Base-by-base conservation (phyloP, 2,797 vertebrate genomes). In the Enteromius treurensis region DNA sequence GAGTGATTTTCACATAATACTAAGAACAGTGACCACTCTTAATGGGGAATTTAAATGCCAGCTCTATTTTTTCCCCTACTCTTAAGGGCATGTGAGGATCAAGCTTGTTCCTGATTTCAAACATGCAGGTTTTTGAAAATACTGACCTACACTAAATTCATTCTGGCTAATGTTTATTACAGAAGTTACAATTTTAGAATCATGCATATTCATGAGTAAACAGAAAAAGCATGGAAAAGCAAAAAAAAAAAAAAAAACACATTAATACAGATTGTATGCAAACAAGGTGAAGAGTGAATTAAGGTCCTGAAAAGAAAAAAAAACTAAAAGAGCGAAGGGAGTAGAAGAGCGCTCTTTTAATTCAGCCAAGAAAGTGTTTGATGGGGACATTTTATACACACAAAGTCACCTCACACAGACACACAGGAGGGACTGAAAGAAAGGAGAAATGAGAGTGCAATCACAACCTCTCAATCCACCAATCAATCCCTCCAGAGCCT, bases 401-500 rank as follows among this genome's bases (percentile, higher is more conserved):
- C 64, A 55, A 40, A 58, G 75, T 40, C 42, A 40, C 65, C 37
- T 73, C 58, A 69, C 23, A 85, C 17, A 81, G 26, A 82, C 23
- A 60, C 51, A 29, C 34, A 1, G 9, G 29, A 73, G 26, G n/a
- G 17, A 40, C n/a, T 32, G 42, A 67, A 55, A 55, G n/a, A 55
- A 68, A 55, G 26, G 53, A 11, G 47, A 68, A 69, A 55, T 45
- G 26, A 84, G 29, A 75, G 62, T 5, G 29, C 73, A 84, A 69
- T 64, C 71, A 71, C 58, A 49, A 75, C 37, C 81, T 74, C 62
- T 67, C 65, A 70, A 80, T 81, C 77, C 47, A 34, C 21, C 85
- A 84, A 76, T 87, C 83, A 87, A 60, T 86, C 82, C 71, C 32
- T 79, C 68, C 70, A 42, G 73, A 84, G 64, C 77, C 75, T 83